These are phyloP conservation scores for Poecilia gillii DNA, from an alignment of 2,797 vertebrate genomes.

Conservation along the genomic window DNA sequence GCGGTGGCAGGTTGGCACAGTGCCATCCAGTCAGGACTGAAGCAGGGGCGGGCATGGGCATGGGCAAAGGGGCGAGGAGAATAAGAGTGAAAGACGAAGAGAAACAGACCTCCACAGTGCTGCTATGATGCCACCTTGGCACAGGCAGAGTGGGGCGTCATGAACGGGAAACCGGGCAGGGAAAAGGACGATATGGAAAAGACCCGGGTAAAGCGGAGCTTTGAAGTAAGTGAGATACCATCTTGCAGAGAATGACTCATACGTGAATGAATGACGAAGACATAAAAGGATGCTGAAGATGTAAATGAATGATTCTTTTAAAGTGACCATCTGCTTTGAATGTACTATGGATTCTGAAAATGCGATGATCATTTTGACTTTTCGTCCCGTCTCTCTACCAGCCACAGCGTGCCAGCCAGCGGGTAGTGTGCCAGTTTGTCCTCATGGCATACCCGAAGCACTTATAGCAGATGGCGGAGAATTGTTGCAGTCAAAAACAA, in stretches of 20 bases:
- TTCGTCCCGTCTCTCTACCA: slow-evolving; percentile 44
- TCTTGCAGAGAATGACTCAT: slow-evolving; percentile 49
- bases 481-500: slow-evolving; percentile 51
- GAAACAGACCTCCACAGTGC: slow-evolving; percentile 76
- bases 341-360: slow-evolving; percentile 31
- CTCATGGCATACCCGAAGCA: slow-evolving; percentile 38
- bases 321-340: slow-evolving; percentile 37
- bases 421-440: slow-evolving; percentile 66
- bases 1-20: slow-evolving; percentile 95
- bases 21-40: slow-evolving; percentile 99
- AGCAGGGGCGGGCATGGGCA: slow-evolving; percentile 86
- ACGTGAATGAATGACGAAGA: slow-evolving; percentile 45
- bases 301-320: slow-evolving; percentile 30
- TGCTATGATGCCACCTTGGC: slow-evolving; percentile 76
- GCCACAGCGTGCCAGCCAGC: slow-evolving; percentile 48
- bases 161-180: slow-evolving; percentile 39
- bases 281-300: slow-evolving; percentile 37
- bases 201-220: slow-evolving; percentile 34
- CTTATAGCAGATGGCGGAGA: slow-evolving; percentile 37
- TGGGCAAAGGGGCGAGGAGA: slow-evolving; percentile 77
- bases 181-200: slow-evolving; percentile 42
- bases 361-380: slow-evolving; percentile 28
- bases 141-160: slow-evolving; percentile 53
- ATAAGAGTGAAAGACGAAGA: slow-evolving; percentile 79
- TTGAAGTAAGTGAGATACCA: slow-evolving; percentile 54